phyloP scores from a whole-genome alignment of 2,113 vertebrate genomes.

The Herpailurus yagouaroundi region DNA sequence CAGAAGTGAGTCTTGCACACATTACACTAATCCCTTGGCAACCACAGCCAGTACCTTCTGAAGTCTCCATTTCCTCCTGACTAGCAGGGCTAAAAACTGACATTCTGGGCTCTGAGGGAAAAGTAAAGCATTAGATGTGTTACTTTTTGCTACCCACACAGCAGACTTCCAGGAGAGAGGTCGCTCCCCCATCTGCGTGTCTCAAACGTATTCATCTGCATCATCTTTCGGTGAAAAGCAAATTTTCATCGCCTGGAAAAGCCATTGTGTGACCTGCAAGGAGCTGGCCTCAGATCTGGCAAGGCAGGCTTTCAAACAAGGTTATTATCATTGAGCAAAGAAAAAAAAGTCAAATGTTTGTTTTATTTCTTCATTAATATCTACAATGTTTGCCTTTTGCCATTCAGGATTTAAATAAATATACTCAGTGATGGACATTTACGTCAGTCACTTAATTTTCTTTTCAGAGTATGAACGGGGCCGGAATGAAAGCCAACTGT shows the following conservation, averaged over 20 bases:
- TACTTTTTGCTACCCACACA: not conserved
- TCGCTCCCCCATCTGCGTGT: not conserved
- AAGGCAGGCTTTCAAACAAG: not conserved
- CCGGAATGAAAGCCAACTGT: not conserved
- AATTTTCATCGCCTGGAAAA: not conserved
- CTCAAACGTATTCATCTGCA: not conserved
- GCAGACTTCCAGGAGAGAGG: not conserved
- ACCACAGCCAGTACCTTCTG: not conserved
- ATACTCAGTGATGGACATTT: slow-evolving; percentile 43
- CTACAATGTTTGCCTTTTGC: slow-evolving; percentile 53
- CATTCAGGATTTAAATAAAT: slow-evolving; percentile 58
- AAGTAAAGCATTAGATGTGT: not conserved
- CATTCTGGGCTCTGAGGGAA: not conserved
- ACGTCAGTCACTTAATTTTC: slow-evolving; percentile 32
- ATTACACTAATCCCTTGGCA: not conserved
- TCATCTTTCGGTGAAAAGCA: not conserved
- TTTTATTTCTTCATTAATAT: slow-evolving; percentile 54
- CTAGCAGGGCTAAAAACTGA: accelerated
- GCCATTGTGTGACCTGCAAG: not conserved
- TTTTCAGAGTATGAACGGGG: not conserved
- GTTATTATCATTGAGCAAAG: slow-evolving; percentile 19
- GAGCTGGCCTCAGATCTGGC: not conserved
- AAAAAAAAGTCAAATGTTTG: slow-evolving; percentile 49
- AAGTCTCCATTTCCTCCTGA: not conserved
- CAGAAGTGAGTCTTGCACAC: not conserved